These are phyloP conservation scores for Riparia riparia DNA, from an alignment of 2,113 vertebrate species.

Conservation along the genomic window DNA sequence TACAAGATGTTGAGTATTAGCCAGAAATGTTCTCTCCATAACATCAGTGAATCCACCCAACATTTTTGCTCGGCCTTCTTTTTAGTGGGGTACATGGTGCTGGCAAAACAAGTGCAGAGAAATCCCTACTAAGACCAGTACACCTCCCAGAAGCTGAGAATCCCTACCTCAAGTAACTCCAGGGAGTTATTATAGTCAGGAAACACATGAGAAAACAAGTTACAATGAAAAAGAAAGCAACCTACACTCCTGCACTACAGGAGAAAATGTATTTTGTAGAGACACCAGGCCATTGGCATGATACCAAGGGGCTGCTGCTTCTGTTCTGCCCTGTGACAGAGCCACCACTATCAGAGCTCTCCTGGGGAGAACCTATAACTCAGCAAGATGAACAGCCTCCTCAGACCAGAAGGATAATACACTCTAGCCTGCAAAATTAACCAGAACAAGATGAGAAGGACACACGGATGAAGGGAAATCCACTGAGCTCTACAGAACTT, in stretches of 20 bases:
- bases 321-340: neutral
- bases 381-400: neutral
- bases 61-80: neutral
- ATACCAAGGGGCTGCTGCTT: neutral
- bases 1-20: neutral
- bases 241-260: neutral
- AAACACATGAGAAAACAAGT: neutral
- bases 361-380: neutral
- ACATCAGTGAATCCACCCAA: neutral
- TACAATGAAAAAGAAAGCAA: neutral
- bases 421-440: neutral
- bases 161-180: neutral
- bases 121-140: neutral
- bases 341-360: neutral
- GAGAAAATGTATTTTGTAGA: neutral
- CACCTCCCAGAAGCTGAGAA: neutral
- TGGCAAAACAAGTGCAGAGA: neutral
- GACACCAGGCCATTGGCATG: neutral
- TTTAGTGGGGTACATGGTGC: neutral
- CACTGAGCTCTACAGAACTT: neutral
- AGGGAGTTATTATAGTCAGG: neutral
- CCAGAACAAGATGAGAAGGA: neutral
- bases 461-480: neutral
- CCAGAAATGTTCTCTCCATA: neutral
- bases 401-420: neutral